Evolutionary conservation across 2,888 invertebrate species (phyloP).

Genomic region (Nymphalis polychloros): DNA sequence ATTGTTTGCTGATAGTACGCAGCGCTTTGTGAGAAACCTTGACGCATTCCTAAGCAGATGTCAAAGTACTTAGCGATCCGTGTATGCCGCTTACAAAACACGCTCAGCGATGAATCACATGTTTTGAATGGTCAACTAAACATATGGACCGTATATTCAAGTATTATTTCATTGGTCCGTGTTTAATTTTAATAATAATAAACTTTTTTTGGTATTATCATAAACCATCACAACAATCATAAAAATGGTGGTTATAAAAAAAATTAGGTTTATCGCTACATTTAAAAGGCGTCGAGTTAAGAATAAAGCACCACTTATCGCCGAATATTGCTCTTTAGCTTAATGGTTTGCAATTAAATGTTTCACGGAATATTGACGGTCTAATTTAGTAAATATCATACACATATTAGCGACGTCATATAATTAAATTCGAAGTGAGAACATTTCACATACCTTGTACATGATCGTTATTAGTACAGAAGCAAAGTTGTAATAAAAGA

Average conservation of each 20-base stretch:
- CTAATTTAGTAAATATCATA: too few species aligned
- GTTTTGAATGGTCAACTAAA: constrained; percentile 3
- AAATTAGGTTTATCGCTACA: constrained; percentile 57
- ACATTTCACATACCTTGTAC: too few species aligned
- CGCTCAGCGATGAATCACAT: constrained; percentile 36
- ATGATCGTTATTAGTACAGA: constrained; percentile 3
- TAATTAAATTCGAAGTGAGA: too few species aligned
- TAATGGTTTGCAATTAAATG: constrained; percentile 9
- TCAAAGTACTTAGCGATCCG: constrained; percentile 66
- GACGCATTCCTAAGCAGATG: constrained; percentile 73
- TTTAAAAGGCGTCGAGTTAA: constrained; percentile 41
- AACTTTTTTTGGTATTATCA: constrained; percentile 49
- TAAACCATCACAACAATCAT: constrained; percentile 55
- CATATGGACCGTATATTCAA: constrained; percentile 12
- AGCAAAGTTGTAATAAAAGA: constrained; percentile 41
- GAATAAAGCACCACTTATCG: constrained; percentile 12
- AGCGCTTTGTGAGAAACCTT: constrained; percentile 52
- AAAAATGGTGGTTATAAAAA: constrained; percentile 50
- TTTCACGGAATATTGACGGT: constrained; percentile 7
- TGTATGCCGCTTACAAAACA: constrained; percentile 41
- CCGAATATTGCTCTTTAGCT: neutral
- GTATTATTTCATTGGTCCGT: constrained; percentile 43
- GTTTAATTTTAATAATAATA: constrained; percentile 52
- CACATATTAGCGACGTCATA: too few species aligned
- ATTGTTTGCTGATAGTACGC: constrained; percentile 63